Percentiles rank a stretch among this genome's conserved stretches.
These are phyloP conservation scores for Drosophila jambulina DNA, from an alignment of 1,140 invertebrate genomes.

Conservation along the genomic window DNA sequence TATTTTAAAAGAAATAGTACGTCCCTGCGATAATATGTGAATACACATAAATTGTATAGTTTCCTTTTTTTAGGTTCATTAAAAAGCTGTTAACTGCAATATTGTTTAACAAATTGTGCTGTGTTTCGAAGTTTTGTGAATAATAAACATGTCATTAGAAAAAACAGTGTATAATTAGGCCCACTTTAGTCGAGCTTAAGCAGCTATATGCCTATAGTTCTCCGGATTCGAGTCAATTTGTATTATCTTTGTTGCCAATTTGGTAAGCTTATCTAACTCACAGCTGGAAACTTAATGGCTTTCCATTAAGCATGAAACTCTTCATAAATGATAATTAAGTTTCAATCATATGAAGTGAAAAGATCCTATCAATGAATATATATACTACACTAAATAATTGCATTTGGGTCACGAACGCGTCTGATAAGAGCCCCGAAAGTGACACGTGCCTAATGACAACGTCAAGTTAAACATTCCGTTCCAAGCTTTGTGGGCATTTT, in stretches of 20 bases:
- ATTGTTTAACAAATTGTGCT: background rate
- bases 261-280: conserved; percentile 1
- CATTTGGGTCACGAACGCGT: conserved; percentile 28
- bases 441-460: conserved; percentile 20
- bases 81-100: background rate
- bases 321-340: conserved; percentile 7
- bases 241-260: conserved; percentile 1
- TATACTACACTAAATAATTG: conserved; percentile 3
- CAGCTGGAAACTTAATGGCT: conserved; percentile 3
- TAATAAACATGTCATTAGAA: no score
- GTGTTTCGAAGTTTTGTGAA: background rate
- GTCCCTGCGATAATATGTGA: background rate
- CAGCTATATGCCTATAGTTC: background rate
- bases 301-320: conserved; percentile 23
- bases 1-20: no score
- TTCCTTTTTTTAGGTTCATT: background rate
- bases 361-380: conserved; percentile 22
- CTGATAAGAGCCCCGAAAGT: conserved; percentile 18
- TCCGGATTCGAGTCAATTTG: background rate
- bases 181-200: background rate
- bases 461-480: conserved; percentile 3
- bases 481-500: conserved; percentile 32
- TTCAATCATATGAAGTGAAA: conserved; percentile 12
- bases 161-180: background rate
- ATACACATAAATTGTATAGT: background rate